A percentile compares a stretch with the other conserved stretches of the same genome.
Conservation (phyloP, 1,140 invertebrate genomes). For the Dysdera silvatica region DNA sequence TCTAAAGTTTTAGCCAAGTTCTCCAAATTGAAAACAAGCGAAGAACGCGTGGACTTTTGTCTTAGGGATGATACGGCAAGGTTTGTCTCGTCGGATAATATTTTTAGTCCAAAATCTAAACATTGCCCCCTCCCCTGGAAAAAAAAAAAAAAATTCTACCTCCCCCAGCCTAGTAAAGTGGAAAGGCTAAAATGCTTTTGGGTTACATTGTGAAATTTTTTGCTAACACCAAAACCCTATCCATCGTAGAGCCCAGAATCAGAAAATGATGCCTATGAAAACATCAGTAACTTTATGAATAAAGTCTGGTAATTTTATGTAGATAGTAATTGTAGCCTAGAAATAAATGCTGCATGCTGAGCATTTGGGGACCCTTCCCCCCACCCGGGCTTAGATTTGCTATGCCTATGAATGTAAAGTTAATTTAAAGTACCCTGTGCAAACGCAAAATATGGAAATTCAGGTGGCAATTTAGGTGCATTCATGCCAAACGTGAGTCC, state of each 20-base stretch:
- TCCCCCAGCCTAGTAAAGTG: not conserved
- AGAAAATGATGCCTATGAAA: no score
- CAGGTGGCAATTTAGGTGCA: no score
- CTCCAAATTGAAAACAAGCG: slow-evolving; percentile 24
- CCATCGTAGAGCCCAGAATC: not conserved
- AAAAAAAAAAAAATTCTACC: not conserved
- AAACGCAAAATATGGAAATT: no score
- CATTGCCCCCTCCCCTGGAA: not conserved
- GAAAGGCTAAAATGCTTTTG: not conserved
- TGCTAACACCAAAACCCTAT: not conserved
- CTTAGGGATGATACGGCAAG: slow-evolving; percentile 18
- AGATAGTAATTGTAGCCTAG: no score
- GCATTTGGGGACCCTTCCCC: no score
- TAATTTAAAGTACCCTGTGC: no score
- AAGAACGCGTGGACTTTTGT: slow-evolving; percentile 26
- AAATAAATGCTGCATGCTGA: no score
- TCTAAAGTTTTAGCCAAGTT: slow-evolving; percentile 17
- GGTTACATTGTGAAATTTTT: not conserved
- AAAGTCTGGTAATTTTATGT: no score
- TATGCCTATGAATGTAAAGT: no score
- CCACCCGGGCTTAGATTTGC: no score
- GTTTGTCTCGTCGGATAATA: not conserved
- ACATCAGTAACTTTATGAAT: no score
- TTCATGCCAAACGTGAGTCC: no score
- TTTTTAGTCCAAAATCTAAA: not conserved